Conservation (phyloP, 2,888 invertebrate genomes). For the Latrodectus elegans region DNA sequence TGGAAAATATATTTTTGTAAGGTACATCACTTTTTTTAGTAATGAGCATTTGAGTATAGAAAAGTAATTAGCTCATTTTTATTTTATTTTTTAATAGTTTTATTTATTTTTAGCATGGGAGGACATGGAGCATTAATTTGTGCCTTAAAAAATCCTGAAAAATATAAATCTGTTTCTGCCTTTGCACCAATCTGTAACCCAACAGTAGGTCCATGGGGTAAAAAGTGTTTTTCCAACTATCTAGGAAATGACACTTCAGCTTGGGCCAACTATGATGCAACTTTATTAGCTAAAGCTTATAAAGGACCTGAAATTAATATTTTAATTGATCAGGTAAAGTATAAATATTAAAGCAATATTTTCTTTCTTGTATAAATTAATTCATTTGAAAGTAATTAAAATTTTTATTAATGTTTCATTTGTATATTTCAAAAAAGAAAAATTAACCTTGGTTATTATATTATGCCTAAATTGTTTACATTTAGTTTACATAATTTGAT, state of each 20-base stretch:
- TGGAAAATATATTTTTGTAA: too few relatives aligned
- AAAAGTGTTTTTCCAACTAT: constrained; percentile 88
- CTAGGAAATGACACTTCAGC: constrained; percentile 80
- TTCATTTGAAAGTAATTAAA: too few relatives aligned
- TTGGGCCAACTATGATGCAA: constrained; percentile 94
- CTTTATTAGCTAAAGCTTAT: constrained; percentile 86
- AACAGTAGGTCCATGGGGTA: constrained; percentile 87
- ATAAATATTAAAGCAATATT: not conserved
- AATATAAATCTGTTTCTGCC: constrained; percentile 87
- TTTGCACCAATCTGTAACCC: constrained; percentile 97
- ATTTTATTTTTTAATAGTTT: not conserved
- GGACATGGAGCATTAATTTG: constrained; percentile 96
- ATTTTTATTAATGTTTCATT: too few relatives aligned
- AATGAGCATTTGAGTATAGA: too few relatives aligned
- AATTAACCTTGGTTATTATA: too few relatives aligned
- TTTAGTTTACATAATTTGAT: too few relatives aligned
- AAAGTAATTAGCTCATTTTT: too few relatives aligned
- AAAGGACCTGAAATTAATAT: constrained; percentile 88
- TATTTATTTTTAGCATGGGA: constrained; percentile 87
- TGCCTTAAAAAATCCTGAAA: constrained; percentile 90
- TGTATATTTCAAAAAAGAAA: too few relatives aligned
- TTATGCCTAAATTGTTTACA: too few relatives aligned
- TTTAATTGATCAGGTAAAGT: constrained; percentile 88
- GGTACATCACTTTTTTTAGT: too few relatives aligned
- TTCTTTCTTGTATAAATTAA: too few relatives aligned